Percentiles rank a stretch among this genome's conserved stretches.
Conservation (phyloP, 2,113 vertebrate genomes). For the Gracilinanus agilis region DNA sequence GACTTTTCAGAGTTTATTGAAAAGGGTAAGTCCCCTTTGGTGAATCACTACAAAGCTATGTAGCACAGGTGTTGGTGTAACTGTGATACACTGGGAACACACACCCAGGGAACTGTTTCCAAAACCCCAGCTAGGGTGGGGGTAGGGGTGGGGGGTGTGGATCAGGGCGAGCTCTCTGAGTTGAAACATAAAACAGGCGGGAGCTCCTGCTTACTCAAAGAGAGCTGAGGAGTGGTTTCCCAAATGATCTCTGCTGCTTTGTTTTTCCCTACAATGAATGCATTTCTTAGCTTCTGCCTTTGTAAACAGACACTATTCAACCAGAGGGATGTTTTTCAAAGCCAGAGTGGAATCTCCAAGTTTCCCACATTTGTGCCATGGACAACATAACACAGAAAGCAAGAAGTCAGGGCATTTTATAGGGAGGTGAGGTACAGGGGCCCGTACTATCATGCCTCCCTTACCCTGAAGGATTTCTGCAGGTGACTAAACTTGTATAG, state of each 20-base stretch:
- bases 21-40: constrained; percentile 26
- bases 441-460: neutral
- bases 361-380: constrained; percentile 71
- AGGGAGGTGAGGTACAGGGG: neutral
- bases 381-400: neutral
- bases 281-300: constrained; percentile 73
- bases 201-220: neutral
- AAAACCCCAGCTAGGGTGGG: rapidly evolving
- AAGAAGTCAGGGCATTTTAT: neutral
- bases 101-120: neutral
- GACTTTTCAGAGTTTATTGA: constrained; percentile 45
- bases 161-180: neutral
- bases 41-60: constrained; percentile 36
- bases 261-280: constrained; percentile 72
- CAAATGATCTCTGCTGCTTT: constrained; percentile 58
- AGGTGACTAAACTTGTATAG: neutral
- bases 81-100: constrained; percentile 41
- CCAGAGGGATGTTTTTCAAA: constrained; percentile 72
- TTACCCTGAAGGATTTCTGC: neutral
- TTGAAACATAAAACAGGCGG: constrained; percentile 19
- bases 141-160: neutral
- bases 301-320: constrained; percentile 70
- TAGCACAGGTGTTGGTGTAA: constrained; percentile 63
- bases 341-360: constrained; percentile 65
- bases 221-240: constrained; percentile 28